Conservation (phyloP, 2,797 vertebrate genomes). For the Benthosema pterotum region DNA sequence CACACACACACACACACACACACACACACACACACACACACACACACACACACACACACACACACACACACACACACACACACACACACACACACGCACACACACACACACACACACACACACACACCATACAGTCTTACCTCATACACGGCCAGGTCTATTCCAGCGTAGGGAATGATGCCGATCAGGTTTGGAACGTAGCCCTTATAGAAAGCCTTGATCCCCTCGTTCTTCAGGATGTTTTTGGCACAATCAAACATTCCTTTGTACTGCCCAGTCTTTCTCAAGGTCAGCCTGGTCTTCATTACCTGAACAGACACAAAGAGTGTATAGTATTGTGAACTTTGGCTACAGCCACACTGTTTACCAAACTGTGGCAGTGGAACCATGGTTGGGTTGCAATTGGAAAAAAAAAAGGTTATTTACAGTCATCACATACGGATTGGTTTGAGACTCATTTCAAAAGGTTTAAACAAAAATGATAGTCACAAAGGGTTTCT, state of each 20-base stretch:
- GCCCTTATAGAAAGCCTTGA: constrained; percentile 95
- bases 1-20: no score
- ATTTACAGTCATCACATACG: no score
- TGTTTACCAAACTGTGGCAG: no score
- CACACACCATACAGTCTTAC: constrained; percentile 76
- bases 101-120: constrained; percentile 13
- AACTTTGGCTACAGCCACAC: no score
- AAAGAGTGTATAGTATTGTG: neutral
- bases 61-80: no score
- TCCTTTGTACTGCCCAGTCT: constrained; percentile 93
- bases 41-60: no score
- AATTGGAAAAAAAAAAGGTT: no score
- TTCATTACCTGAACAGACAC: constrained; percentile 87
- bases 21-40: no score
- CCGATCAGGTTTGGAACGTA: constrained; percentile 95
- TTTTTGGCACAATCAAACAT: constrained; percentile 95
- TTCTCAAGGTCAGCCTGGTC: constrained; percentile 93
- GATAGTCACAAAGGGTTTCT: no score
- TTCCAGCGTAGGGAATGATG: constrained; percentile 97
- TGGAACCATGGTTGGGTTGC: no score
- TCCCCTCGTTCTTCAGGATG: constrained; percentile 91
- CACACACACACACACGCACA: neutral
- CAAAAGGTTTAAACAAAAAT: no score
- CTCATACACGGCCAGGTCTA: constrained; percentile 97
- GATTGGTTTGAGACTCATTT: no score